phyloP scores from a whole-genome alignment of 2,113 vertebrate genomes.

The Vireo altiloquus region DNA sequence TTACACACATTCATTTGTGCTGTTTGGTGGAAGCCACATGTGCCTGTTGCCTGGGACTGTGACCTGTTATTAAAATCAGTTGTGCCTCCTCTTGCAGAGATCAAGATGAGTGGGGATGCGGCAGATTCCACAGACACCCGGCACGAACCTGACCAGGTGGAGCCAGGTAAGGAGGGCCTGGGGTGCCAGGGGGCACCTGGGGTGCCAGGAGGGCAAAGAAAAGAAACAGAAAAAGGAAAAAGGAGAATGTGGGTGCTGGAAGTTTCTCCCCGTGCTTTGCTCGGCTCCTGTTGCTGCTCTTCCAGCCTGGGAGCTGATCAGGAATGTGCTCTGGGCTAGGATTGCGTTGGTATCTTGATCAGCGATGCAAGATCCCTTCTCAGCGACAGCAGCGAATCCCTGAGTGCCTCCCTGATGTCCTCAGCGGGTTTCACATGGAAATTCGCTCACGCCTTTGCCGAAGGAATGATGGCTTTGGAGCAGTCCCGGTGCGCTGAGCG shows the following conservation, averaged over 20 bases:
- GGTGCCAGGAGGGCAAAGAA: background rate
- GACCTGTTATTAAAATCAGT: conserved; percentile 89
- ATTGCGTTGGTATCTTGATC: background rate
- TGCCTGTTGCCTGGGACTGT: conserved; percentile 75
- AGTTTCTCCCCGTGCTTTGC: background rate
- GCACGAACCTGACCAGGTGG: conserved; percentile 68
- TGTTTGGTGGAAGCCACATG: conserved; percentile 78
- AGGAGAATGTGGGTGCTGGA: background rate
- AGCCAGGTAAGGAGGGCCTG: conserved; percentile 80
- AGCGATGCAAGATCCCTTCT: background rate
- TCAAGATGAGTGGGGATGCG: conserved; percentile 92
- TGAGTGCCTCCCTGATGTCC: background rate
- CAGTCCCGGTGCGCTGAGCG: background rate
- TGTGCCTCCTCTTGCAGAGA: conserved; percentile 84
- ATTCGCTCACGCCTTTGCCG: rapidly evolving
- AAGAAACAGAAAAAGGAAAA: background rate
- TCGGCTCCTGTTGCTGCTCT: background rate
- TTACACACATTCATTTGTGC: conserved; percentile 86
- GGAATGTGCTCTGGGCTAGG: background rate
- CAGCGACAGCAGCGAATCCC: background rate
- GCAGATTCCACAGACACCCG: conserved; percentile 83
- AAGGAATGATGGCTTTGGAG: background rate
- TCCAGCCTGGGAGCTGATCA: background rate
- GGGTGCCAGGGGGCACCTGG: background rate
- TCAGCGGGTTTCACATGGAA: background rate